A percentile compares a stretch with the other conserved stretches of the same genome.
phyloP scores from a whole-genome alignment of 2,888 invertebrate species.

The Lepas anatifera region DNA sequence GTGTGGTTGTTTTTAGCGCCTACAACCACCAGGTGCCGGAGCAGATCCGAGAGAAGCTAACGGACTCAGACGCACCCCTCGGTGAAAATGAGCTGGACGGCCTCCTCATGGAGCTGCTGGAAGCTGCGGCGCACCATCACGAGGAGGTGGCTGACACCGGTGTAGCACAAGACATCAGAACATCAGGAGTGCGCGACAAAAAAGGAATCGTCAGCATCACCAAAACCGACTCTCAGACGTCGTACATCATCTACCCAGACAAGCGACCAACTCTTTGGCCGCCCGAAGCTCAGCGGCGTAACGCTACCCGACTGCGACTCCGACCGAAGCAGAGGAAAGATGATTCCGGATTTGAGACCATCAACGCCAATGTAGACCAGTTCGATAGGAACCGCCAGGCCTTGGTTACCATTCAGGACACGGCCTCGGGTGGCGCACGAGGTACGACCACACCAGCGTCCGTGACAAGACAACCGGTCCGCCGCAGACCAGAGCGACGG shows the following conservation, averaged over 20 bases:
- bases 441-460: background rate
- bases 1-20: slow-evolving; percentile 20
- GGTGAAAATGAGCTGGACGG: slow-evolving; percentile 19
- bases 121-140: slow-evolving; percentile 12
- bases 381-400: background rate
- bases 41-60: slow-evolving; percentile 17
- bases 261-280: background rate
- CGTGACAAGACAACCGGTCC: too few species aligned
- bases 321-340: background rate
- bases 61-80: slow-evolving; percentile 19
- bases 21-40: slow-evolving; percentile 18
- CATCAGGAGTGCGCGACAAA: too few species aligned
- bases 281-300: background rate
- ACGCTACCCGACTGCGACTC: background rate
- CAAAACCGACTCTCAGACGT: background rate
- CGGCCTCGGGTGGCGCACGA: background rate
- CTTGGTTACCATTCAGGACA: background rate
- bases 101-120: slow-evolving; percentile 17
- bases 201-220: background rate
- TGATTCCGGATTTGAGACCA: background rate
- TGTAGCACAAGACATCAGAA: too few species aligned
- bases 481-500: too few species aligned
- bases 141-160: background rate
- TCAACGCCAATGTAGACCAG: background rate
- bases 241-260: slow-evolving; percentile 1